phyloP scores from a whole-genome alignment of 2,888 invertebrate genomes.

The Charanyca ferruginea region DNA sequence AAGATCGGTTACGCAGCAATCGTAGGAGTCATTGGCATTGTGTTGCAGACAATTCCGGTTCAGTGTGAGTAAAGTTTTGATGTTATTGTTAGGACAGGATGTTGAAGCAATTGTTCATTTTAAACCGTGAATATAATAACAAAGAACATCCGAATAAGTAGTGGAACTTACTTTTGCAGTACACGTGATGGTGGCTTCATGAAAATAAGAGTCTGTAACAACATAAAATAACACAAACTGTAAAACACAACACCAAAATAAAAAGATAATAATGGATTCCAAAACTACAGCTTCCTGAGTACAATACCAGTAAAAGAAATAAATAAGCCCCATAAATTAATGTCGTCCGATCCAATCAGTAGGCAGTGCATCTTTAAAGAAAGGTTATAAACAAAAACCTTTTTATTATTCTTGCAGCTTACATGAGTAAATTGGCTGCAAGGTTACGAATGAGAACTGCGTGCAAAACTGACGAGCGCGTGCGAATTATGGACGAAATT shows the following conservation, averaged over 20 bases:
- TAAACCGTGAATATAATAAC: constrained; percentile 29
- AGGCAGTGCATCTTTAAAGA: constrained; percentile 27
- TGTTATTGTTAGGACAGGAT: constrained; percentile 41
- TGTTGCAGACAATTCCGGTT: constrained; percentile 95
- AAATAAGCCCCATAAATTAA: constrained; percentile 33
- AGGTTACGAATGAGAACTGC: constrained; percentile 95
- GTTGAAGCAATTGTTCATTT: constrained; percentile 26
- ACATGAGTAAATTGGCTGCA: constrained; percentile 92
- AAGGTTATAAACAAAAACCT: constrained; percentile 25
- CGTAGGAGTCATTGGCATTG: constrained; percentile 94
- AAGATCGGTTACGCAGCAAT: constrained; percentile 94
- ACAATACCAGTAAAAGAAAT: constrained; percentile 39
- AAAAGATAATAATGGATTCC: not conserved
- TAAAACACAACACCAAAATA: not conserved
- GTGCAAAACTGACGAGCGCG: constrained; percentile 96
- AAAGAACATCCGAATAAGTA: constrained; percentile 15
- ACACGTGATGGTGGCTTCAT: not conserved
- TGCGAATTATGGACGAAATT: constrained; percentile 98
- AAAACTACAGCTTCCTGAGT: constrained; percentile 26
- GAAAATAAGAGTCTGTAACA: not conserved
- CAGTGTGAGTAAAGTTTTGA: constrained; percentile 92
- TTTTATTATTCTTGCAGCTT: constrained; percentile 83
- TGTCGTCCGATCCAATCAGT: constrained; percentile 28
- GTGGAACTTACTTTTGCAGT: constrained; percentile 9
- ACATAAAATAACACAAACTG: no score